phyloP scores from a whole-genome alignment of 2,113 vertebrate species.

The Varanus komodoensis region DNA sequence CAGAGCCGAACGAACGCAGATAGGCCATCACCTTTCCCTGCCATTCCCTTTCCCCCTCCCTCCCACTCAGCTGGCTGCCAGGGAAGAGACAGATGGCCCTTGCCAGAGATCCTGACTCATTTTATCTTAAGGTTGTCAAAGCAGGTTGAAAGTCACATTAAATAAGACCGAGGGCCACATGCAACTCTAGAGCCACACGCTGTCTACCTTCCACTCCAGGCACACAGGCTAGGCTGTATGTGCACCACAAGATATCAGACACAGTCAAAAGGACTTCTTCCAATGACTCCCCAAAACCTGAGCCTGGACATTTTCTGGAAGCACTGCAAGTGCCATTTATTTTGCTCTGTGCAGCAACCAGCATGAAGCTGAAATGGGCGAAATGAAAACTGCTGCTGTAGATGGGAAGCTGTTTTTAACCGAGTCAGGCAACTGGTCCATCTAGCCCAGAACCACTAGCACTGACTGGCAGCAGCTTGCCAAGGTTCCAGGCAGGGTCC shows the following conservation, averaged over 20 bases:
- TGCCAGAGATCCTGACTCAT: too few relatives aligned
- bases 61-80: too few relatives aligned
- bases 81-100: too few relatives aligned
- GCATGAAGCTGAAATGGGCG: not conserved
- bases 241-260: not conserved
- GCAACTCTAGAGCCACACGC: too few relatives aligned
- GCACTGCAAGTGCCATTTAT: not conserved
- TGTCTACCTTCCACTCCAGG: too few relatives aligned
- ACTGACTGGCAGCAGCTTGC: not conserved
- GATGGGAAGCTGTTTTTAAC: not conserved
- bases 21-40: too few relatives aligned
- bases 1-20: too few relatives aligned
- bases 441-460: not conserved
- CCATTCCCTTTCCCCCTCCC: too few relatives aligned
- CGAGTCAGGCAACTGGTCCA: not conserved
- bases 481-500: not conserved
- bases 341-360: not conserved
- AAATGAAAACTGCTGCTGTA: not conserved
- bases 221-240: not conserved
- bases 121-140: too few relatives aligned
- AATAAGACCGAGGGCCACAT: too few relatives aligned
- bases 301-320: not conserved
- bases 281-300: not conserved
- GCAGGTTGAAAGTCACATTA: too few relatives aligned
- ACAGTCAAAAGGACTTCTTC: not conserved